Evolutionary conservation across 2,888 invertebrate genomes (phyloP).

Genomic region (Catocala nupta): DNA sequence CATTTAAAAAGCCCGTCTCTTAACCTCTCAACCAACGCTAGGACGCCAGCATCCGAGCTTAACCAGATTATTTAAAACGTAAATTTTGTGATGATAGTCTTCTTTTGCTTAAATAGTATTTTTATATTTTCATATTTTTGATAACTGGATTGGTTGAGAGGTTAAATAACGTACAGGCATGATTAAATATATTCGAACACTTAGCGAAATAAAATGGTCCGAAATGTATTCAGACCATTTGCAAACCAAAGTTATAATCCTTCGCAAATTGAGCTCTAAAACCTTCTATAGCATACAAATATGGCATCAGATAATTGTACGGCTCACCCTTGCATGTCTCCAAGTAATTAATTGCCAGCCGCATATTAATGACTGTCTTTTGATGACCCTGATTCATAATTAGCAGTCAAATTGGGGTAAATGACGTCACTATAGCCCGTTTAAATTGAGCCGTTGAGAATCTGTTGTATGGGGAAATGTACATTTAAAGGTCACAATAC

Average conservation of each 20-base stretch:
- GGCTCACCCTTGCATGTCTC: slow-evolving; percentile 20
- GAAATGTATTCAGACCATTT: slow-evolving; percentile 50
- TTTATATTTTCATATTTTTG: too few relatives aligned
- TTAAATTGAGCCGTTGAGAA: not conserved
- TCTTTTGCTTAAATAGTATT: too few relatives aligned
- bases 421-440: not conserved
- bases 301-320: slow-evolving; percentile 12
- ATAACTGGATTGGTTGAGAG: too few relatives aligned
- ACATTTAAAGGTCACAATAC: too few relatives aligned
- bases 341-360: slow-evolving; percentile 28
- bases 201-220: slow-evolving; percentile 24
- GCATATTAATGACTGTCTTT: slow-evolving; percentile 42
- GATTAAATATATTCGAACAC: too few relatives aligned
- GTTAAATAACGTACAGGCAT: too few relatives aligned
- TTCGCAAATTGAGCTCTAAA: slow-evolving; percentile 37
- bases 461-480: not conserved
- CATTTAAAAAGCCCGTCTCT: too few relatives aligned
- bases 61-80: too few relatives aligned
- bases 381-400: slow-evolving; percentile 31
- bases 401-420: slow-evolving; percentile 16
- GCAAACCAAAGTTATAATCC: slow-evolving; percentile 55
- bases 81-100: too few relatives aligned
- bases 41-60: too few relatives aligned
- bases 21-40: too few relatives aligned
- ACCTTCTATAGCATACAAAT: slow-evolving; percentile 10